A percentile compares a stretch with the other conserved stretches of the same genome.
phyloP scores from a whole-genome alignment of 1,140 invertebrate genomes.

The Danaus melanippus region DNA sequence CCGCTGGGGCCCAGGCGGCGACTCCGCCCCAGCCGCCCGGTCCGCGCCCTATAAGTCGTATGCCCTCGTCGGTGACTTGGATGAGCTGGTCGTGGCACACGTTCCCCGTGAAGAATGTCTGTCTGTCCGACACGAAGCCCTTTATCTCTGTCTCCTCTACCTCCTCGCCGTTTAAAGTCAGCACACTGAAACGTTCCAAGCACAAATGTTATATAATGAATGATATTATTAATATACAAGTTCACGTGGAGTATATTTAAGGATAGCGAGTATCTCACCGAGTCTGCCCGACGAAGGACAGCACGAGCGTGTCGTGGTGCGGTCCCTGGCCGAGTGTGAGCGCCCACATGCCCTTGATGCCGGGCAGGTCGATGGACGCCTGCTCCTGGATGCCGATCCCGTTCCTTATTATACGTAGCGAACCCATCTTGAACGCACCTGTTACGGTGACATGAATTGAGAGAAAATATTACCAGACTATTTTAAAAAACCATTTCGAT shows the following conservation, averaged over 20 bases:
- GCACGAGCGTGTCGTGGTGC: slow-evolving; percentile 89
- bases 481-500: too few relatives aligned
- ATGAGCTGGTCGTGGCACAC: slow-evolving; percentile 87
- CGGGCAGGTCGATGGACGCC: slow-evolving; percentile 95
- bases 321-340: slow-evolving; percentile 79
- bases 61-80: slow-evolving; percentile 80
- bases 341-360: slow-evolving; percentile 98
- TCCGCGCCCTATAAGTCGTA: slow-evolving; percentile 70
- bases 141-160: slow-evolving; percentile 96
- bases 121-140: slow-evolving; percentile 91
- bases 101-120: slow-evolving; percentile 95
- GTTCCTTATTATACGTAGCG: slow-evolving; percentile 96
- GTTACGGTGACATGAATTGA: slow-evolving; percentile 14
- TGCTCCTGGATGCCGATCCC: slow-evolving; percentile 98
- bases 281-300: slow-evolving; percentile 96
- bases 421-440: slow-evolving; percentile 97
- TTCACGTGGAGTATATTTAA: not conserved
- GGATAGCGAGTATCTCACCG: slow-evolving; percentile 59
- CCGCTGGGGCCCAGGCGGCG: slow-evolving; percentile 86
- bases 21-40: slow-evolving; percentile 76
- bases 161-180: slow-evolving; percentile 93
- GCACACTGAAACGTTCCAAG: slow-evolving; percentile 73
- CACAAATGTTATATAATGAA: not conserved
- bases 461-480: not conserved
- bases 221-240: not conserved